Base-by-base conservation (phyloP, 2,888 invertebrate genomes). In the Caenorhabditis afra region DNA sequence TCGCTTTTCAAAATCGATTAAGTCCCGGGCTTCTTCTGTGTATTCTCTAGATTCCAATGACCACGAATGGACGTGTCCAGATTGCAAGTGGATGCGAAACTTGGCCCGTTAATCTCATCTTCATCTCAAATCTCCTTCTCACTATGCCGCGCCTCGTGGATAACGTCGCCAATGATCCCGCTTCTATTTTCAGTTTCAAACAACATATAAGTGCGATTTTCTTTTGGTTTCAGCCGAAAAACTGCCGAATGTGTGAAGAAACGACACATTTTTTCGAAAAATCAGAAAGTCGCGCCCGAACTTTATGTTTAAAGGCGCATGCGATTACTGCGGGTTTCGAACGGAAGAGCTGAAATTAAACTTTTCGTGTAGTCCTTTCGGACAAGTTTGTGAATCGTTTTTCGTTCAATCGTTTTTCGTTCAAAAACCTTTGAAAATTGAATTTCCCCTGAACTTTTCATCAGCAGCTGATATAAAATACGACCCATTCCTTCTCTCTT, bases 221-320 rank as follows among this genome's bases (percentile, higher is more conserved):
- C 18, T 16, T 44, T 11, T 44, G 14, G 3, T 44, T 44, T 3
- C 3, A 44, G 16, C 16, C 16, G 7, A 47, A 47, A 47, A 47
- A 44, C n/a, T 44, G 11, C 3, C 29, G 3, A 29, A 29, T 5
- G 4, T 5, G 7, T 7, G 7, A 29, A 29, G 7, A 29, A 29
- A 3, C 29, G 7, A 29, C 29, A 29, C 29, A 53, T 35, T 3
- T 3, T 7, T 45, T 45, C 2, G 16, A 55, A 55, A 23, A 23
- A 23, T 10, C 18, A 49, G 18, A 49, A 49, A 3, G 18, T 39
- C 7, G 35, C 29, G 41, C 58, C 14, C 41, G 7, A 29, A 47
- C n/a, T n/a, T n/a, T n/a, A n/a, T n/a, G n/a, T n/a, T 45, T 47
- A 52, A 64, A 64, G 64, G 64, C 22, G 39, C 64, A 23, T 49